A percentile compares a stretch with the other conserved stretches of the same genome.
phyloP scores from a whole-genome alignment of 2,113 vertebrate genomes.

The Gasterosteus nipponicus region DNA sequence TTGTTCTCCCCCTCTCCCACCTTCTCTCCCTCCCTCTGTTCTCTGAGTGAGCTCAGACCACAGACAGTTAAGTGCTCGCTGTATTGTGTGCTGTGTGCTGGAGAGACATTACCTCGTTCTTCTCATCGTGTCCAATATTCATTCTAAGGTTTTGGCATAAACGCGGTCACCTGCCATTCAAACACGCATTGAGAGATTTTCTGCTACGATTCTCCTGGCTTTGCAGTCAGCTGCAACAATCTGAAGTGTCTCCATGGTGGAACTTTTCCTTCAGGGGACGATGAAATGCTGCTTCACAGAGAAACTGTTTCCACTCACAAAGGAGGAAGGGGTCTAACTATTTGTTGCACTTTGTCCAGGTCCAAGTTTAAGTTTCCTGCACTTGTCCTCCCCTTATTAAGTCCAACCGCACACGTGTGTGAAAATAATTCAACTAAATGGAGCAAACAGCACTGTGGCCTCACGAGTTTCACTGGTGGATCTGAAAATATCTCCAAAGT shows the following conservation, averaged over 20 bases:
- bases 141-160: constrained; percentile 36
- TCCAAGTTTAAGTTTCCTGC: constrained; percentile 4
- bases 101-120: constrained; percentile 22
- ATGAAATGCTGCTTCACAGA: constrained; percentile 12
- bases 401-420: no score
- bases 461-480: constrained; percentile 32
- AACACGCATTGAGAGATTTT: constrained; percentile 25
- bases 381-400: neutral
- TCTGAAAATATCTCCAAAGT: constrained; percentile 62
- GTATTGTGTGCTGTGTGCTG: constrained; percentile 16
- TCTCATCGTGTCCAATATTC: constrained; percentile 32
- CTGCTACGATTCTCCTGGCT: neutral
- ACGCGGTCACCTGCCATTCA: constrained; percentile 48
- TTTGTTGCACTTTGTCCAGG: neutral
- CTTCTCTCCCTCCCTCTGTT: constrained; percentile 8
- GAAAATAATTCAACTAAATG: neutral
- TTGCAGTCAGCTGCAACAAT: constrained; percentile 25
- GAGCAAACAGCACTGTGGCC: constrained; percentile 6
- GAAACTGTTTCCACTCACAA: constrained; percentile 2
- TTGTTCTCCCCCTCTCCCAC: constrained; percentile 31
- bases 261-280: constrained; percentile 8
- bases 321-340: neutral
- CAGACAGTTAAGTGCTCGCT: constrained; percentile 30
- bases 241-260: constrained; percentile 2
- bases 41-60: constrained; percentile 37